Base-by-base conservation (phyloP, 2,797 vertebrate species). In the Microtus californicus region DNA sequence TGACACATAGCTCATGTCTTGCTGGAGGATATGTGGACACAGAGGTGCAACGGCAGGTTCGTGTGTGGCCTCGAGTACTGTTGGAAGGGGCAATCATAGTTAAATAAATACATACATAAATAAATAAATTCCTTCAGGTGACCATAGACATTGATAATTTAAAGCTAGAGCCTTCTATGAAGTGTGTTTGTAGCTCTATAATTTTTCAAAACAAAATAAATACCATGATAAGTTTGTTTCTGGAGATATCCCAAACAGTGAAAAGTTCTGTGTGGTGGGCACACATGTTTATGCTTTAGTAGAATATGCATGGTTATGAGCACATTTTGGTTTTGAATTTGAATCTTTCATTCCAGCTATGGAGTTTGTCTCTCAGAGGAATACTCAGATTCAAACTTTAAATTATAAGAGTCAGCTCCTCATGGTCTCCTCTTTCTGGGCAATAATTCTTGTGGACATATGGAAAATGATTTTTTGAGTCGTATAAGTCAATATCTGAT, bases 401-500 rank as follows among this genome's bases (percentile, higher is more conserved):
- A 95, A 95, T 96, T 96, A 92, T 77, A 89, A 80, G 80, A 89
- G 92, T 94, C 92, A 94, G 89, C 65, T 96, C 77, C 90, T 96
- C 77, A 15, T 63, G 77, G 96, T 82, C 94, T 95, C 80, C 56
- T 82, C 92, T 88, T 89, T 56, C 5, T 67, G 61, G 76, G 74
- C 91, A 94, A 96, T 97, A 97, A 97, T 96, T 97, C 95, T 96
- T 93, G 80, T 2, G 51, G 96, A 96, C 96, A 97, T 97, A 97
- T 97, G 97, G 97, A 97, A 98, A 97, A 98, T 91, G 89, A 96
- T 94, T 97, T 97, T 95, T 94, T 96, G 95, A 97, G 90, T 92
- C 96, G 91, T 94, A 96, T 71, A 97, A 97, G 97, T 96, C 96
- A 97, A 93, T 97, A 97, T 94, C 96, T 97, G 96, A 96, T 97